These are phyloP conservation scores for Ariolimax columbianus DNA, from an alignment of 2,888 invertebrate species.

Conservation along the genomic window DNA sequence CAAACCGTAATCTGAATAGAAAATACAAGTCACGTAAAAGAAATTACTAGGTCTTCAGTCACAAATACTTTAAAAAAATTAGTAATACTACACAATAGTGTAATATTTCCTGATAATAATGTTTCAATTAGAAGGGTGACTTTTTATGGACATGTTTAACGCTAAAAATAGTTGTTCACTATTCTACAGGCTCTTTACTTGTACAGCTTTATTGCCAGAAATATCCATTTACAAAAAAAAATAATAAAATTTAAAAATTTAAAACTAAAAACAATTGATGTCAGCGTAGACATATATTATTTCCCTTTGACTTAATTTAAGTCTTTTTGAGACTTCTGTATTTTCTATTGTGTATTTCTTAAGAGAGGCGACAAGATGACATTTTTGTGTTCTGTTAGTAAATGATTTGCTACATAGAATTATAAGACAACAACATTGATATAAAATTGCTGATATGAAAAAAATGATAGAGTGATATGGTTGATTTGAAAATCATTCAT, in stretches of 20 bases:
- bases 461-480: neutral
- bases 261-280: too few species aligned
- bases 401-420: neutral
- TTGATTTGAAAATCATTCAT: neutral
- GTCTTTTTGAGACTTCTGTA: neutral
- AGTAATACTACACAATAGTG: too few species aligned
- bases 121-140: neutral
- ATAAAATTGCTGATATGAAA: neutral
- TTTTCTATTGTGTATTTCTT: conserved; percentile 6
- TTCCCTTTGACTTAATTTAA: neutral
- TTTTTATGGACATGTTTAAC: neutral
- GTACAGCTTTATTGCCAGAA: neutral
- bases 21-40: conserved; percentile 14
- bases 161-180: neutral
- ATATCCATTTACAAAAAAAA: neutral
- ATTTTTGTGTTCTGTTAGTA: conserved; percentile 18
- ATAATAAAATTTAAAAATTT: too few species aligned
- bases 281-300: too few species aligned
- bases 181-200: neutral
- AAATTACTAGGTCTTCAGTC: neutral
- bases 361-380: neutral
- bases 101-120: neutral
- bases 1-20: neutral
- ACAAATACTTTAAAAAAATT: neutral
- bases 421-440: neutral